A percentile compares a stretch with the other conserved stretches of the same genome.
phyloP scores from a whole-genome alignment of 2,797 vertebrate species.

The Distichodus sexfasciatus region DNA sequence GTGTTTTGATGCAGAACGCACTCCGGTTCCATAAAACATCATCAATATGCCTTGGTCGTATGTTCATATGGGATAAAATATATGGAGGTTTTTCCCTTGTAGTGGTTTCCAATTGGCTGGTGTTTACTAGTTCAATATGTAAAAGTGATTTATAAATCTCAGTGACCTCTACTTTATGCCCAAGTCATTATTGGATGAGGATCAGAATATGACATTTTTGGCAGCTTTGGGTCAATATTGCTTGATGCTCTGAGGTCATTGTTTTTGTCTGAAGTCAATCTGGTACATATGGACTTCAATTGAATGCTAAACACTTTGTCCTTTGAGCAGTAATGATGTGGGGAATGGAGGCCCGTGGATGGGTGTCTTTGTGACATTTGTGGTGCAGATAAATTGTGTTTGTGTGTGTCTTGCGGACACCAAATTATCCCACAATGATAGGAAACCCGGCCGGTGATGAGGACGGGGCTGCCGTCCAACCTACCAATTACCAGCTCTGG shows the following conservation, averaged over 20 bases:
- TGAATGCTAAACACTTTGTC: slow-evolving; percentile 4
- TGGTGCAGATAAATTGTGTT: no score
- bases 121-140: slow-evolving; percentile 43
- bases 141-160: no score
- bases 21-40: slow-evolving; percentile 34
- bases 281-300: neutral
- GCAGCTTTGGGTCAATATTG: slow-evolving; percentile 68
- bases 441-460: no score
- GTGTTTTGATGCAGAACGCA: slow-evolving; percentile 20
- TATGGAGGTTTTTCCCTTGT: no score
- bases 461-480: no score
- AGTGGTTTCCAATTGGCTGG: slow-evolving; percentile 43
- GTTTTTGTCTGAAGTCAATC: slow-evolving; percentile 36
- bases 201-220: slow-evolving; percentile 35
- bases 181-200: slow-evolving; percentile 35
- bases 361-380: no score
- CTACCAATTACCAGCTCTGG: no score
- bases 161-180: slow-evolving; percentile 31
- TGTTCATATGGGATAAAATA: no score
- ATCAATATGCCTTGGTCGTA: slow-evolving; percentile 31
- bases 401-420: no score
- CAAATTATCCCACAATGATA: no score
- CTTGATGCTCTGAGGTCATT: slow-evolving; percentile 34
- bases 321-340: no score
- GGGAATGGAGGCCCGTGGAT: no score